Evolutionary conservation across 2,113 vertebrate species (phyloP), one percentile per base, ranked within the genome.

Genomic region (human (Homo sapiens)): DNA sequence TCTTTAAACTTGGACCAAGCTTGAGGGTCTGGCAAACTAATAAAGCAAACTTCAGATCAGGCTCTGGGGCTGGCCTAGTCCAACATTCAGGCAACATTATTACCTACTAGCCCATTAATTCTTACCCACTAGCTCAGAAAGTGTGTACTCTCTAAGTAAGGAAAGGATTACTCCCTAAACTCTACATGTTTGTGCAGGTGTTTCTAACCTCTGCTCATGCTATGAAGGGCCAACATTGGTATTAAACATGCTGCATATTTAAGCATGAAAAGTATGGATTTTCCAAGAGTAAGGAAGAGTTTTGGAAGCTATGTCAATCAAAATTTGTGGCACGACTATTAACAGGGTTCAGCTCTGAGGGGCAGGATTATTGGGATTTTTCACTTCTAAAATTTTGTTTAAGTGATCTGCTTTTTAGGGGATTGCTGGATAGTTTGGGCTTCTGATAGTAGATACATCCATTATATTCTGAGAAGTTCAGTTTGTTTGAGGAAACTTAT

Each of bases 211-310:
- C n/a, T 59, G 66, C 16, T 52, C 9, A 11, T 73, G 83, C 73
- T 86, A 8, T 12, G 38, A 82, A 79, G 86, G 64, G 45, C 48
- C 45, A 68, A 68, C 27, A 79, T 48, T 16, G 13, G 30, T n/a
- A 57, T 57, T 79, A 45, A 84, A 80, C 23, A 75, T 95, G 14
- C 38, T 81, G n/a, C 16, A 64, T 35, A 93, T 50, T 8, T 13
- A 87, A 79, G 25, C 38, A 17, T 50, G 61, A 94, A 82, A 90
- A 76, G 14, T 40, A 52, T 52, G 32, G 9, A 81, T 82, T 89
- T 92, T 87, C 84, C n/a, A 92, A 70, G 43, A 83, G 66, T 45
- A 90, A 89, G 45, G 92, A 89, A 9, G 45, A 92, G 52, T 66
- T 57, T 94, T 76, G 81, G 50, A 85, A 88, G 30, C 16, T 93